Evolutionary conservation across 2,888 invertebrate species (phyloP).

Genomic region (Parnassius apollo): DNA sequence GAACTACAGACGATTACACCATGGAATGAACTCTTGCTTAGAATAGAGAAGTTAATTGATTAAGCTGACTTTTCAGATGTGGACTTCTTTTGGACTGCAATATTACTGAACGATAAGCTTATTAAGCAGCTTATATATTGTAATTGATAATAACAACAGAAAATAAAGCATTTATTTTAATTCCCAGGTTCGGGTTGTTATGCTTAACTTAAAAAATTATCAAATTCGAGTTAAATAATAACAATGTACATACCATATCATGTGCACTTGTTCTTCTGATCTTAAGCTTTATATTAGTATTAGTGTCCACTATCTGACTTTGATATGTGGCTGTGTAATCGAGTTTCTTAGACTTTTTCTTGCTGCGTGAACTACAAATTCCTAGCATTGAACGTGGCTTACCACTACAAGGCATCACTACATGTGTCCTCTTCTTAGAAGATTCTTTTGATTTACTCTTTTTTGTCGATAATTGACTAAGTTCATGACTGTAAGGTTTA

Average conservation of each 20-base stretch:
- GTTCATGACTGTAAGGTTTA: conserved; percentile 79
- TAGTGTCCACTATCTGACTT: conserved; percentile 83
- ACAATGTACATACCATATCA: conserved; percentile 50
- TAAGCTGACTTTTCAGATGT: too few relatives aligned
- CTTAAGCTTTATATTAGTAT: conserved; percentile 85
- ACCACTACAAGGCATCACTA: conserved; percentile 71
- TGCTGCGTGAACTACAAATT: conserved; percentile 72
- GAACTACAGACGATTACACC: too few relatives aligned
- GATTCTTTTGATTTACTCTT: conserved; percentile 67
- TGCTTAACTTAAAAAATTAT: too few relatives aligned
- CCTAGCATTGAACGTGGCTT: conserved; percentile 77
- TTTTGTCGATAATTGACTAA: conserved; percentile 80
- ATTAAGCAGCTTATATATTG: too few relatives aligned
- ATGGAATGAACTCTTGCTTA: too few relatives aligned
- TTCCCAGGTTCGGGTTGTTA: too few relatives aligned
- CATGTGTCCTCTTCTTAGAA: conserved; percentile 60
- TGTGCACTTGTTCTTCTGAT: conserved; percentile 83
- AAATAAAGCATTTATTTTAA: too few relatives aligned
- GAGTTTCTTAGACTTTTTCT: conserved; percentile 73
- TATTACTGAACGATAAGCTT: too few relatives aligned
- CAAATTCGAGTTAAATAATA: too few relatives aligned
- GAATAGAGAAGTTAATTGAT: too few relatives aligned
- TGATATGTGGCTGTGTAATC: conserved; percentile 75
- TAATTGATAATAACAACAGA: too few relatives aligned
- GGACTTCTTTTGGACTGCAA: too few relatives aligned